These are phyloP conservation scores for Papilio xuthus DNA, from an alignment of 1,140 invertebrate species.

Conservation along the genomic window DNA sequence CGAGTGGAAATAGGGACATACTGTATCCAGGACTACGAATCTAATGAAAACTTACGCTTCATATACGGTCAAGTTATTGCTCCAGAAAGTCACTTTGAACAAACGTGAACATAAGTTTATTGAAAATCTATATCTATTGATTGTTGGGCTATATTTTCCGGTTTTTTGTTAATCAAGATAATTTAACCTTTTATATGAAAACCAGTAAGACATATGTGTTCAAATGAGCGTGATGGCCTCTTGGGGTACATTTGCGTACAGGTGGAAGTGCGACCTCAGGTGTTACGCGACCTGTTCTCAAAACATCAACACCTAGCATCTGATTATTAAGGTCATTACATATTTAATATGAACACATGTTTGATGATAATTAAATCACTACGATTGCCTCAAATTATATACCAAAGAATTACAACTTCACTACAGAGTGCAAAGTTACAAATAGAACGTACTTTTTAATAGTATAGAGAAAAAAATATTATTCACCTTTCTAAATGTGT, in stretches of 20 bases:
- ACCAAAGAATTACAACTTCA: not conserved
- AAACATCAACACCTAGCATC: not conserved
- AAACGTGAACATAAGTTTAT: too few species aligned
- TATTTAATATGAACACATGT: not conserved
- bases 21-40: not conserved
- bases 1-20: not conserved
- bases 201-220: slow-evolving; percentile 11
- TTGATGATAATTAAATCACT: not conserved
- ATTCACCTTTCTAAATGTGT: too few species aligned
- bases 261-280: not conserved
- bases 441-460: not conserved
- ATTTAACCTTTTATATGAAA: not conserved
- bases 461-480: too few species aligned
- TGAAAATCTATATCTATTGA: too few species aligned
- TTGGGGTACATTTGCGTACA: not conserved
- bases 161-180: not conserved
- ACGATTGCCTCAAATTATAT: slow-evolving; percentile 1
- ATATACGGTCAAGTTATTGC: not conserved
- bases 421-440: not conserved
- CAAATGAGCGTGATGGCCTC: not conserved
- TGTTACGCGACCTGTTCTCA: slow-evolving; percentile 8
- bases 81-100: not conserved
- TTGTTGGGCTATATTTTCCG: too few species aligned
- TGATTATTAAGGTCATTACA: not conserved
- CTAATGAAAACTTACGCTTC: too few species aligned